phyloP scores from a whole-genome alignment of 1,140 invertebrate species.

The Pentalonia nigronervosa region DNA sequence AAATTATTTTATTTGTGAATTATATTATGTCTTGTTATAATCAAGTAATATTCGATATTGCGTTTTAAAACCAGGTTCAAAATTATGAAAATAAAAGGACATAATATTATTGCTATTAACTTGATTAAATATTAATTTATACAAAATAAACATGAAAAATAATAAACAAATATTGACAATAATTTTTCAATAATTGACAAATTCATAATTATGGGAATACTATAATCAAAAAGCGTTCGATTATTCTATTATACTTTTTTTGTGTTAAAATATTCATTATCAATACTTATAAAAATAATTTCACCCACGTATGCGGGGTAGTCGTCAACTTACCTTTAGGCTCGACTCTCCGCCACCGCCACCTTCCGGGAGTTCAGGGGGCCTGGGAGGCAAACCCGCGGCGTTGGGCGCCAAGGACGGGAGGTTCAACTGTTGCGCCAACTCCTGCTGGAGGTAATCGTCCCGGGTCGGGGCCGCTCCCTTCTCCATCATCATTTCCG shows the following conservation, averaged over 20 bases:
- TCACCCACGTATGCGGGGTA: background rate
- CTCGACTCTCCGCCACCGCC: background rate
- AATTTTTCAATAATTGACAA: too few relatives aligned
- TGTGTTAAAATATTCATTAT: background rate
- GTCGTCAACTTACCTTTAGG: background rate
- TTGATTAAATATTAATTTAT: too few relatives aligned
- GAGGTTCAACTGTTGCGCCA: constrained; percentile 80
- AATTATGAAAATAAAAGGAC: background rate
- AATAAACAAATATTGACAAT: too few relatives aligned
- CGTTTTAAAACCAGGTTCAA: background rate
- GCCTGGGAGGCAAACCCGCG: constrained; percentile 38
- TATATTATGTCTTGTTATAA: background rate
- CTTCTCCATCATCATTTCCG: constrained; percentile 60
- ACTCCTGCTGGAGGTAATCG: constrained; percentile 79
- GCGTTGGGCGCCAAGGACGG: constrained; percentile 71
- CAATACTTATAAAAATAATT: background rate
- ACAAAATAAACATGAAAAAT: too few relatives aligned
- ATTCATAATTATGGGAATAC: too few relatives aligned
- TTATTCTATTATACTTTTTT: too few relatives aligned
- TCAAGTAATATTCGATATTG: background rate
- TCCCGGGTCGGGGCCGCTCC: constrained; percentile 68
- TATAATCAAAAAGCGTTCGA: too few relatives aligned
- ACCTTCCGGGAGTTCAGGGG: background rate
- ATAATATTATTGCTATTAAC: too few relatives aligned
- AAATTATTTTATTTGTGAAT: background rate